A percentile compares a stretch with the other conserved stretches of the same genome.
These are phyloP conservation scores for Macroglossus sobrinus DNA, from an alignment of 2,113 vertebrate species.

Conservation along the genomic window DNA sequence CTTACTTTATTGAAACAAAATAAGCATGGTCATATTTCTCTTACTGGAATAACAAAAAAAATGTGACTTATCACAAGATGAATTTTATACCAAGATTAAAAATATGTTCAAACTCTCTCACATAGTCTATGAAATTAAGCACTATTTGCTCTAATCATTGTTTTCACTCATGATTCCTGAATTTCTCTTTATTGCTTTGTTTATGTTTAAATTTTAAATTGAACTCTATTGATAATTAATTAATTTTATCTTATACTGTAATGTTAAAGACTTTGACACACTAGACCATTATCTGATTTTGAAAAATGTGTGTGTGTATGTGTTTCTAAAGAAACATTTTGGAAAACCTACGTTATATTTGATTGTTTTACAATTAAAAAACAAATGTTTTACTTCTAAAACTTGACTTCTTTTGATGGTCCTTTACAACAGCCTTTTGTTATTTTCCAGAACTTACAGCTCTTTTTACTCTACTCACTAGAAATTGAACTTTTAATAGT, in stretches of 20 bases:
- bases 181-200: background rate
- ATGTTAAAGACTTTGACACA: background rate
- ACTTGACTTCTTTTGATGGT: background rate
- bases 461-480: background rate
- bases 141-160: background rate
- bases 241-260: background rate
- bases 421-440: background rate
- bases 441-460: background rate
- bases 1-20: background rate
- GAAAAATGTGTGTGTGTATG: background rate
- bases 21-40: background rate
- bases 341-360: background rate
- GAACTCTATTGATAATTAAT: background rate
- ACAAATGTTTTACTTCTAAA: background rate
- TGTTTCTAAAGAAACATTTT: background rate
- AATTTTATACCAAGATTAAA: background rate
- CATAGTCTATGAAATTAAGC: background rate
- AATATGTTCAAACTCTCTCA: background rate
- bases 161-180: background rate
- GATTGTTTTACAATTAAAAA: background rate
- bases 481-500: conserved; percentile 14
- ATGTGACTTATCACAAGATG: background rate
- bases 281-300: background rate
- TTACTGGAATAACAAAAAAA: background rate
- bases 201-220: background rate